These are phyloP conservation scores for Holocentrus rufus DNA, from an alignment of 2,797 vertebrate genomes.

Conservation along the genomic window DNA sequence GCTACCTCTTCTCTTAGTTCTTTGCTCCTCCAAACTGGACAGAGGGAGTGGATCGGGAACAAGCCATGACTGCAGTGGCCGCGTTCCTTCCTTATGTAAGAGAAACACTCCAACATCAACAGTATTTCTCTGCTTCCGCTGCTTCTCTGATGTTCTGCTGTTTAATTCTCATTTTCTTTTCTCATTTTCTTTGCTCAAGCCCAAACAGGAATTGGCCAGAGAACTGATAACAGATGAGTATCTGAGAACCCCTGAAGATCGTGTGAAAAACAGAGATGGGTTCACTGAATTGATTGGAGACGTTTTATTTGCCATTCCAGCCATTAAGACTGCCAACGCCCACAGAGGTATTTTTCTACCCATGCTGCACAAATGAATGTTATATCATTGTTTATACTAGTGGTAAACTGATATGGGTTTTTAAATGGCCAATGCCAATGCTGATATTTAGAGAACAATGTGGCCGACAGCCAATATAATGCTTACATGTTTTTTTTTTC, in stretches of 20 bases:
- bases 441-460: too few relatives aligned
- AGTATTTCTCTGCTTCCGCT: background rate
- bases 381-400: too few relatives aligned
- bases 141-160: too few relatives aligned
- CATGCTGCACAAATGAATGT: too few relatives aligned
- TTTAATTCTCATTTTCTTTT: background rate
- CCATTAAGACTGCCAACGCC: constrained; percentile 73
- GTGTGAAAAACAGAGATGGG: constrained; percentile 76
- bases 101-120: background rate
- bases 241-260: constrained; percentile 69
- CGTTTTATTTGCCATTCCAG: constrained; percentile 74
- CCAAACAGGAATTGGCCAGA: constrained; percentile 33
- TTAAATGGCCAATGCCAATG: too few relatives aligned
- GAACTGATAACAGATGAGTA: constrained; percentile 79
- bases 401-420: too few relatives aligned
- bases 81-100: constrained; percentile 67
- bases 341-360: constrained; percentile 83
- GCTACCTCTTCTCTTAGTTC: constrained; percentile 49
- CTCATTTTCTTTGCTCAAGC: constrained; percentile 54
- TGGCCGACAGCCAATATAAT: too few relatives aligned
- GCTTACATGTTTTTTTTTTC: too few relatives aligned
- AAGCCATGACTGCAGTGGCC: background rate
- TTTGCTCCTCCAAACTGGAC: constrained; percentile 71
- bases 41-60: constrained; percentile 76
- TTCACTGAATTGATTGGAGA: constrained; percentile 82